Evolutionary conservation across 1,140 invertebrate genomes (phyloP), one percentile per base, ranked within the genome.

Genomic region (Brachionus paranguensis): DNA sequence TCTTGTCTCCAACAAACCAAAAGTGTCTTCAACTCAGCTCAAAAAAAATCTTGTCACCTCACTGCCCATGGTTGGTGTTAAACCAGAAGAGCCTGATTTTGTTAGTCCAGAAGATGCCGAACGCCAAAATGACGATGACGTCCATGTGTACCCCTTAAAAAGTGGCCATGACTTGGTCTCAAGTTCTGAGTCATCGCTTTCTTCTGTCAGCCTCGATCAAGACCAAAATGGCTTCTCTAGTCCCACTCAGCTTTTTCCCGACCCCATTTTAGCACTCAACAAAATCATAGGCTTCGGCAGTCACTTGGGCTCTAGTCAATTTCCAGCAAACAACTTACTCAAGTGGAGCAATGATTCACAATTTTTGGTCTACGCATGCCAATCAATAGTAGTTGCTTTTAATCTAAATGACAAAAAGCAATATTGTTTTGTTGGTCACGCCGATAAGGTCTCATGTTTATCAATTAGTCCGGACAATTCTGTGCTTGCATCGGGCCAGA

Each of bases 341-440:
- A 60, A 88, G 20, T 89, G 89, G 89, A 86, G 86, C 37, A 68
- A 85, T 17, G 87, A 88, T 86, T 87, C 87, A 14, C 84, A 85
- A 2, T 85, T 78, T 17, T 84, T 89, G 7, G 85, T 90, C 6
- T 90, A 90, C 81, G 88, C 88, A 0, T 89, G 88, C 79, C 88
- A 90, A 86, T 87, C 88, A 79, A 86, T 89, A 29, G 86, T 90
- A 3, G 87, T 90, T 24, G 86, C 86, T 60, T 87, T 89, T 87
- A 86, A 88, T 84, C 83, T 88, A 17, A 85, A 83, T 65, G 89
- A 86, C 85, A 87, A 88, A 33, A 87, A 88, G 29, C 89, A 90
- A 74, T 83, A 87, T n/a, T 89, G 89, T 85, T 89, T 89, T 84
- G 87, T 89, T 72, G 89, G 89, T 29, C 89, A 90, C 84, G 88